phyloP scores from a whole-genome alignment of 2,797 vertebrate species.

The Rhincodon typus region DNA sequence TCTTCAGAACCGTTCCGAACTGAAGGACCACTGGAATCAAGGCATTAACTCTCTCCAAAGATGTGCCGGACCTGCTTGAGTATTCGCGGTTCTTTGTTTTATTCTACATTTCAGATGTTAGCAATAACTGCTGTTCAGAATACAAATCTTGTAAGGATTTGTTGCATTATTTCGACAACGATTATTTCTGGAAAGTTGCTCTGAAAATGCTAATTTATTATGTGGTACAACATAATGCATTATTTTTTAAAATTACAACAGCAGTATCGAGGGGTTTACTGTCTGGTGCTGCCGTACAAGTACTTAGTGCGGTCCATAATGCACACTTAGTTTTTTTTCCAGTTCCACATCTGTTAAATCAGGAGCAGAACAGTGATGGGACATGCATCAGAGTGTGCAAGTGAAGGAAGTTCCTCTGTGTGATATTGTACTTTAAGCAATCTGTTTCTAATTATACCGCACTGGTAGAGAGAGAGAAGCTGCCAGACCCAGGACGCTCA shows the following conservation, averaged over 20 bases:
- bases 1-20: no score
- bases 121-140: background rate
- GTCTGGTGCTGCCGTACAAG: background rate
- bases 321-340: background rate
- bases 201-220: background rate
- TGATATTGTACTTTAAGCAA: background rate
- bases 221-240: background rate
- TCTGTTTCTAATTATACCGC: slow-evolving; percentile 25
- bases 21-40: no score
- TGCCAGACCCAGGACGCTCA: background rate
- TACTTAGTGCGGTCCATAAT: background rate
- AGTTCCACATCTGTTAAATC: no score
- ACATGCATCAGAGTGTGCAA: background rate
- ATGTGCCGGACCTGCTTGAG: no score
- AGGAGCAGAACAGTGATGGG: background rate
- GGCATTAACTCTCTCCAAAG: no score
- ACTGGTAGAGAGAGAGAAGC: background rate
- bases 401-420: background rate
- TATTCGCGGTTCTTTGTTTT: no score
- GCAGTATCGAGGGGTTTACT: background rate
- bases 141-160: background rate
- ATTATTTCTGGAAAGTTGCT: background rate
- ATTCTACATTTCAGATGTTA: no score
- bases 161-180: background rate
- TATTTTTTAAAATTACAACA: no score